Base-by-base conservation (phyloP, 2,113 vertebrate genomes). In the Toxotes jaculatrix region DNA sequence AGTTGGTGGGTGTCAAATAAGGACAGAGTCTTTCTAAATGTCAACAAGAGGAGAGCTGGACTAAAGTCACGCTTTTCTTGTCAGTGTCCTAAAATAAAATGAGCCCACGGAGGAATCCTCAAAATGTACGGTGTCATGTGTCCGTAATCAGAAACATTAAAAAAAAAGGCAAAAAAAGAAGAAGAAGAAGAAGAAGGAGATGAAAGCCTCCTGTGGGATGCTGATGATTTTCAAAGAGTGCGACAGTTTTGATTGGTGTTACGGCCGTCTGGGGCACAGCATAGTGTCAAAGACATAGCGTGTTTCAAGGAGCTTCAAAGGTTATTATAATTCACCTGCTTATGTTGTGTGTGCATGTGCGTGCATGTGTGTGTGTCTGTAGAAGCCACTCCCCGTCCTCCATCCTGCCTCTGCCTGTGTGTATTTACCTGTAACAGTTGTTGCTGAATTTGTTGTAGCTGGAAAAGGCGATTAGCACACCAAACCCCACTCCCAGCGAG, bases 371-470 rank as follows among this genome's bases (percentile, higher is more conserved):
- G 49, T 76, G 67, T 53, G 32, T 27, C 47, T 75, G 57, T 4
- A 19, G 42, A 42, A 53, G 60, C 64, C 55, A 65, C 59, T 78
- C 74, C 56, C 57, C 23, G 5, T 42, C 47, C 75, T 53, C 69
- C 17, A 45, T 38, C 65, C 73, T 55, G 67, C 66, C 56, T 63
- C 56, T 23, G 42, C 63, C 43, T 16, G 9, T 57, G 65, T 55
- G 63, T 63, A 49, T 79, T 83, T 92, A 96, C 96, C 95, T 96
- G 93, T 96, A 96, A 82, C 96, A 96, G 94, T 96, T 96, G 94
- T 96, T 96, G 94, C 93, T 95, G 92, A 96, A 96, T 95, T 96
- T 96, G 94, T 96, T 96, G 93, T 96, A 96, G 93, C 96, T 96
- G 87, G 96, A 96, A 93, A 96, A 96, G 63, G 96, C 96, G 79